A percentile compares a stretch with the other conserved stretches of the same genome.
phyloP scores from a whole-genome alignment of 2,113 vertebrate genomes.

The Takifugu flavidus region DNA sequence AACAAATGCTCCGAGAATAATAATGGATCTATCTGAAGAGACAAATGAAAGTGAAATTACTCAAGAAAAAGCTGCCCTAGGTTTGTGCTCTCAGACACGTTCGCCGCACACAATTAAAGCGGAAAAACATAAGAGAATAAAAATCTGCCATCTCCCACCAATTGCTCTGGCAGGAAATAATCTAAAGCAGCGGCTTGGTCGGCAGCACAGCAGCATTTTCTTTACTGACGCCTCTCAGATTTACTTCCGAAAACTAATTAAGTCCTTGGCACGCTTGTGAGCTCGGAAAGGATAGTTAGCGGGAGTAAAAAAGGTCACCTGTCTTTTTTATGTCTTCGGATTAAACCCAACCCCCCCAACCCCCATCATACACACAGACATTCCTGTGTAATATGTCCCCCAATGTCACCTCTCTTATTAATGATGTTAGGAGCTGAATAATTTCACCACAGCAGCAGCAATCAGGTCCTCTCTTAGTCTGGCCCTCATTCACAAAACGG shows the following conservation, averaged over 20 bases:
- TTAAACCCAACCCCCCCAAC: slow-evolving; percentile 1
- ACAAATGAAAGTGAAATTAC: slow-evolving; percentile 17
- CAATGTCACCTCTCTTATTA: slow-evolving; percentile 36
- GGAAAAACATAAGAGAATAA: slow-evolving; percentile 17
- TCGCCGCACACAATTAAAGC: neutral
- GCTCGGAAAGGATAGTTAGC: slow-evolving; percentile 39
- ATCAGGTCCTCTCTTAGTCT: slow-evolving; percentile 25
- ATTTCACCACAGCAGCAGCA: slow-evolving; percentile 28
- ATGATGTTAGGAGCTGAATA: slow-evolving; percentile 20
- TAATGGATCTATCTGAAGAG: slow-evolving; percentile 21
- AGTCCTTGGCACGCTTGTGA: slow-evolving; percentile 31
- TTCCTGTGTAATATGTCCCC: slow-evolving; percentile 8
- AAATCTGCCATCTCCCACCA: neutral
- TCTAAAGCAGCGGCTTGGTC: slow-evolving; percentile 30
- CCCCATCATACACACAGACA: neutral
- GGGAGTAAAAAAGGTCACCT: slow-evolving; percentile 59
- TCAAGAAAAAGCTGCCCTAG: slow-evolving; percentile 8
- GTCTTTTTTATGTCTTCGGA: slow-evolving; percentile 26
- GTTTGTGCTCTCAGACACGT: neutral
- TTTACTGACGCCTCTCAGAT: slow-evolving; percentile 44
- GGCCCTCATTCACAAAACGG: neutral
- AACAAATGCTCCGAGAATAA: slow-evolving; percentile 24
- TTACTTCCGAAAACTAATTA: slow-evolving; percentile 69
- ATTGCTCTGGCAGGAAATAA: slow-evolving; percentile 21
- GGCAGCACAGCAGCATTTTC: slow-evolving; percentile 45